Evolutionary conservation across 2,888 invertebrate species (phyloP), one percentile per base, ranked within the genome.

Genomic region (Cyclophora albipunctata): DNA sequence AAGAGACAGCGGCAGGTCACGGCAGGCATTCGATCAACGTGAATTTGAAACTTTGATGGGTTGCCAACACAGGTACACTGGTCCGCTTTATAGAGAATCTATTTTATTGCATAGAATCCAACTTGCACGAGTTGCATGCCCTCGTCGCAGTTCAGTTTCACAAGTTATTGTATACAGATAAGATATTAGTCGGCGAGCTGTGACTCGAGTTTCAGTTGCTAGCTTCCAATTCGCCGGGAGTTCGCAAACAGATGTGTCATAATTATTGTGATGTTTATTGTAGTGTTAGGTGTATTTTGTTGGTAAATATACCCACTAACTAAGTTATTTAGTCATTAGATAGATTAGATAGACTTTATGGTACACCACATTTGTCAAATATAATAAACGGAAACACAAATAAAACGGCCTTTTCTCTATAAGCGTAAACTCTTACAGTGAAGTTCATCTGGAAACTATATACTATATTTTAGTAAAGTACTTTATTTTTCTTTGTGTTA

Each of bases 21-120:
- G 59, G 50, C 56, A 60, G 57, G 57, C 57, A 57, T 62, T 65
- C 64, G 68, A 68, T 73, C 68, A 67, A 67, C 59, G 67, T 57
- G 71, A 62, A 65, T 69, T 71, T 72, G 66, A 71, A 75, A 69
- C 65, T 70, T 73, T 67, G 68, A 69, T 69, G 62, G 62, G 66
- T 55, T 60, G 59, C 62, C 64, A 65, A 60, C 62, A 57, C 53
- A 59, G 57, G 59, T 64, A 58, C 63, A 63, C 67, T 58, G 62
- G 67, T 66, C 64, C 66, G 62, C 58, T 65, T 69, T 69, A 71
- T 65, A 53, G 61, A 60, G 61, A 60, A 61, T 58, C 62, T 62
- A 55, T 60, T 65, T 60, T 64, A 63, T 62, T 64, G 60, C 61
- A 49, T 57, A 49, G 50, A 49, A 52, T 52, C 45, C 40, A 46